Percentiles rank a stretch among this genome's conserved stretches.
These are phyloP conservation scores for Sebastes hubbsi DNA, from an alignment of 2,797 vertebrate genomes.

Conservation along the genomic window DNA sequence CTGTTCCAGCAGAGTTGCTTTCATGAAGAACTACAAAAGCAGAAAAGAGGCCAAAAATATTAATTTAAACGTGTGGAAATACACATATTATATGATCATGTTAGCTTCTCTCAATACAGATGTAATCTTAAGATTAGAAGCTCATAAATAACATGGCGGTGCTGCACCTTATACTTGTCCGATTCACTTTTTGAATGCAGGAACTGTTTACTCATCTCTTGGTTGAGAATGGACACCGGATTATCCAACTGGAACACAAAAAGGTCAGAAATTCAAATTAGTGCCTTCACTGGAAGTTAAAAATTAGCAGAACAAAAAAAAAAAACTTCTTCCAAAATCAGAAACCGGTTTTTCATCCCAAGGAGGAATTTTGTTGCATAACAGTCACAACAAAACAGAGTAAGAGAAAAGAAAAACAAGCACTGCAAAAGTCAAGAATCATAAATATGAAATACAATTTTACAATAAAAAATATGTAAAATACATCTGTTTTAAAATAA, in stretches of 20 bases:
- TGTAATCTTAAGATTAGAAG: not conserved
- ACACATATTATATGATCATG: not conserved
- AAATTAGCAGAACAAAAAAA: not conserved
- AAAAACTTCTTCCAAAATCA: too few species aligned
- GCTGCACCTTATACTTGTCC: conserved; percentile 68
- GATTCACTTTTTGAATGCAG: conserved; percentile 79
- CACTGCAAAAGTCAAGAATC: not conserved
- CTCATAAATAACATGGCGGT: fast-evolving
- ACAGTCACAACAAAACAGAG: not conserved
- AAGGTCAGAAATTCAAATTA: not conserved
- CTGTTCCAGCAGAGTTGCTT: conserved; percentile 81
- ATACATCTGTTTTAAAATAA: not conserved
- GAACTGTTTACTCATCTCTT: conserved; percentile 83
- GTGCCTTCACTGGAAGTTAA: not conserved
- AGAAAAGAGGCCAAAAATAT: not conserved
- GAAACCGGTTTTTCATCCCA: too few species aligned
- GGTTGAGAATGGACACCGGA: conserved; percentile 79
- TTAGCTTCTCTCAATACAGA: not conserved
- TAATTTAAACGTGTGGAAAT: not conserved
- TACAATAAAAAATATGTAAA: not conserved
- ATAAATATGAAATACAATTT: not conserved
- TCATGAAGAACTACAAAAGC: conserved; percentile 78
- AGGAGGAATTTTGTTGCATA: not conserved
- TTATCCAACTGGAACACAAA: conserved; percentile 64
- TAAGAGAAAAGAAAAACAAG: not conserved